phyloP scores from a whole-genome alignment of 2,113 vertebrate species.

The Proteles cristata region DNA sequence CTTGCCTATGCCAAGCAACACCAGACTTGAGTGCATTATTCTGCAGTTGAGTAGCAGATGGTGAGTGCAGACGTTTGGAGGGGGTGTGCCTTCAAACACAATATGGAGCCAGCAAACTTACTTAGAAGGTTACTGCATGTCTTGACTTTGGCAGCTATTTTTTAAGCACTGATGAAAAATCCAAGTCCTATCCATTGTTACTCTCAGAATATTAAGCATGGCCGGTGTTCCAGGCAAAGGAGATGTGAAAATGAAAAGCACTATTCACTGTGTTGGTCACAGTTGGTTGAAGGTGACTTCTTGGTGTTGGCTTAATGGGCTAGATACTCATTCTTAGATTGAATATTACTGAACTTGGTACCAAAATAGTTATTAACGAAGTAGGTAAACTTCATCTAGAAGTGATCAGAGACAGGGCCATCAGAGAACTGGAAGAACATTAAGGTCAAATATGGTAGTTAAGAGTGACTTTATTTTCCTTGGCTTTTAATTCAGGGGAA shows the following conservation, averaged over 20 bases:
- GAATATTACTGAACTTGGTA: background rate
- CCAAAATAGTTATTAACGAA: constrained; percentile 21
- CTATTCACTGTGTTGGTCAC: constrained; percentile 19
- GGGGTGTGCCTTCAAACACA: constrained; percentile 77
- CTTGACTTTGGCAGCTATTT: constrained; percentile 81
- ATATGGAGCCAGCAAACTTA: constrained; percentile 78
- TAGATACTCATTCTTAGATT: constrained; percentile 56
- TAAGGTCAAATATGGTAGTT: background rate
- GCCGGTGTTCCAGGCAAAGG: constrained; percentile 54
- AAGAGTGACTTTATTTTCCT: constrained; percentile 36
- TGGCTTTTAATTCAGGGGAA: constrained; percentile 23
- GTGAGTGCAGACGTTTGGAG: constrained; percentile 80
- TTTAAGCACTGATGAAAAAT: constrained; percentile 67
- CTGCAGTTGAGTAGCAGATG: constrained; percentile 80
- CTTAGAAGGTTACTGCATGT: constrained; percentile 80
- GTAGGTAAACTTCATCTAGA: background rate
- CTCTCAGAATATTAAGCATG: constrained; percentile 44
- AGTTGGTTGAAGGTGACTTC: constrained; percentile 36
- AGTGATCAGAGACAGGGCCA: background rate
- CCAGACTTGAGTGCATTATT: constrained; percentile 78
- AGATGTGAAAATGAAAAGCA: constrained; percentile 50
- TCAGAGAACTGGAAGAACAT: background rate
- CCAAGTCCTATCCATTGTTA: constrained; percentile 55
- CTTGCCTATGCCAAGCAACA: constrained; percentile 78
- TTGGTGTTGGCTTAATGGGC: constrained; percentile 50